A percentile compares a stretch with the other conserved stretches of the same genome.
Evolutionary conservation across 2,888 invertebrate genomes (phyloP).

Genomic region (Caprella mutica): DNA sequence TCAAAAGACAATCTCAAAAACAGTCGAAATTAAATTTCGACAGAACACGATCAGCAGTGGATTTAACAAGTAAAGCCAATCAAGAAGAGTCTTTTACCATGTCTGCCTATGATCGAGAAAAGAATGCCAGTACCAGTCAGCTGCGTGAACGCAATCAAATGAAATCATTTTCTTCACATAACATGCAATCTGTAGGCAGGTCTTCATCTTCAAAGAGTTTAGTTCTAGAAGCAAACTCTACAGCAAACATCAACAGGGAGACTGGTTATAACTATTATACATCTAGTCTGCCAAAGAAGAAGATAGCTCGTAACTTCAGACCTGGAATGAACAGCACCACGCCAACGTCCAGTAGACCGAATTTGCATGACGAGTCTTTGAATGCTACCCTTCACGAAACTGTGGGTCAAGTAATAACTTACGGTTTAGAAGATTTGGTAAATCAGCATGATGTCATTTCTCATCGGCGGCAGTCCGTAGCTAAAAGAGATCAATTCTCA

Average conservation of each 20-base stretch:
- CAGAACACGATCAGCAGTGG: conserved; percentile 5
- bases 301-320: not conserved
- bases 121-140: not conserved
- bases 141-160: not conserved
- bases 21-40: not conserved
- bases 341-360: not conserved
- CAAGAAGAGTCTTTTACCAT: conserved; percentile 2
- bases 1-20: conserved; percentile 2
- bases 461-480: not conserved
- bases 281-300: conserved; percentile 24
- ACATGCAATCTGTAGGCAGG: not conserved
- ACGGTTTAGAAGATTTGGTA: not conserved
- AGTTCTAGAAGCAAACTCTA: no score
- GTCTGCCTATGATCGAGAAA: not conserved
- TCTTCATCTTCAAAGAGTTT: conserved; percentile 1
- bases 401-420: not conserved
- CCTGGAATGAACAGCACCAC: not conserved
- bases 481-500: not conserved
- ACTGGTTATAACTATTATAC: conserved; percentile 12
- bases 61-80: conserved; percentile 2
- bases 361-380: not conserved
- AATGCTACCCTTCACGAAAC: not conserved
- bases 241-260: no score
- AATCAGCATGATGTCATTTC: not conserved
- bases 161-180: not conserved